Evolutionary conservation across 1,140 invertebrate species (phyloP), one percentile per base, ranked within the genome.

Genomic region (Drosophila rufa): DNA sequence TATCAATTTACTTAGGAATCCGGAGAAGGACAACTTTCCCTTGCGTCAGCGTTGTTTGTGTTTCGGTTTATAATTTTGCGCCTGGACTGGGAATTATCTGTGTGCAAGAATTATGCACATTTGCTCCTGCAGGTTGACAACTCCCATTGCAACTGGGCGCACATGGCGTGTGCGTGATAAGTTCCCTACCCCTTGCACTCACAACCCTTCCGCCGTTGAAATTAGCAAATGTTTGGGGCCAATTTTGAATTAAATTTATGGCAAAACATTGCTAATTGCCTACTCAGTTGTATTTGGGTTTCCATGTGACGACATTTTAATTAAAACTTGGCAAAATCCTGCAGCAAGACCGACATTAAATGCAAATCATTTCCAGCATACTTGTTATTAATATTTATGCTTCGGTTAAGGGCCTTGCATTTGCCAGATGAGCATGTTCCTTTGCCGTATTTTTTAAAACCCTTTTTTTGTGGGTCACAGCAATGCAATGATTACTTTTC

Each of bases 271-370:
- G 67, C 76, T 87, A 87, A 87, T 82, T 86, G 79, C 79, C 79
- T 75, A 80, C 71, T 75, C 57, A 58, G 48, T 51, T 85, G 81
- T 45, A 61, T 50, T 58, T 62, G 42, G 59, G 47, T 59, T 60
- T 62, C 76, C 40, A 80, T 80, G 79, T 82, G 83, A 74, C 67
- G 83, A 87, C 84, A 89, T 87, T 89, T 87, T 87, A 87, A 89
- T 87, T 87, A 87, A 87, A 87, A 89, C 81, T 84, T 89, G 80
- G 38, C 45, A 65, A 68, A 75, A 55, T 58, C 40, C 56, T 17
- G 33, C 40, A 51, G 53, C 51, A 22, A 53, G 47, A 61, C 27
- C 25, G 45, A 38, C 30, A 51, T 69, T 43, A 79, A 79, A 79
- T 79, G 75, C 65, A 79, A 79, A 79, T 79, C 40, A 57, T 56